Base-by-base conservation (phyloP, 1,140 invertebrate species). In the Pinna nobilis region DNA sequence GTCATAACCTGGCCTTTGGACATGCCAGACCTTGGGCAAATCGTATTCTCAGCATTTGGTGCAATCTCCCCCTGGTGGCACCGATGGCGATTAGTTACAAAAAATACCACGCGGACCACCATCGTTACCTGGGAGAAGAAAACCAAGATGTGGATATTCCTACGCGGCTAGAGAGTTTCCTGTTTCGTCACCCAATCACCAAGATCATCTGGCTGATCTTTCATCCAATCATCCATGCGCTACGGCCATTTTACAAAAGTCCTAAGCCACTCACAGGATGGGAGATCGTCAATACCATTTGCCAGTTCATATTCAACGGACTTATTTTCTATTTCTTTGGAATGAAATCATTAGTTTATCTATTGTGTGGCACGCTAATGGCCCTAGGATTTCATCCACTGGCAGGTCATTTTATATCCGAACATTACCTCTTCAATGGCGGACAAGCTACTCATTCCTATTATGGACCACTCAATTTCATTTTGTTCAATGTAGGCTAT, bases 351-450 rank as follows among this genome's bases (percentile, higher is more conserved):
- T 79, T 99, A 15, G 90, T 93, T 0, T 99, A 99, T 88, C 90
- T 99, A 55, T 82, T 98, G 13, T 89, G 92, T 33, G 97, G 98
- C 13, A 96, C 95, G 18, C 80, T 98, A 7, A 90, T 99, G 88
- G 95, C 96, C 1, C 96, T 99, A 94, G 98, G 98, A 0, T 73
- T 98, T 5, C 98, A 99, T 92, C 98, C 98, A 5, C 95, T 99
- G 7, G 97, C 98, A 39, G 98, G 96, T 0, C 98, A 99, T 88
- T 99, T 99, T 84, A 95, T 99, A 82, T 98, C 97, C 0, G 98
- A 99, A 84, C 98, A 99, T 90, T 99, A 99, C 88, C 97, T 99
- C 94, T 99, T 98, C 86, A 93, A 97, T 88, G 96, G 95, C 6
- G 97, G 96, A 5, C 97, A 94, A 87, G 98, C 99, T 89, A 99